Conservation (phyloP, 2,797 vertebrate genomes). For the Helicolenus hilgendorfi region DNA sequence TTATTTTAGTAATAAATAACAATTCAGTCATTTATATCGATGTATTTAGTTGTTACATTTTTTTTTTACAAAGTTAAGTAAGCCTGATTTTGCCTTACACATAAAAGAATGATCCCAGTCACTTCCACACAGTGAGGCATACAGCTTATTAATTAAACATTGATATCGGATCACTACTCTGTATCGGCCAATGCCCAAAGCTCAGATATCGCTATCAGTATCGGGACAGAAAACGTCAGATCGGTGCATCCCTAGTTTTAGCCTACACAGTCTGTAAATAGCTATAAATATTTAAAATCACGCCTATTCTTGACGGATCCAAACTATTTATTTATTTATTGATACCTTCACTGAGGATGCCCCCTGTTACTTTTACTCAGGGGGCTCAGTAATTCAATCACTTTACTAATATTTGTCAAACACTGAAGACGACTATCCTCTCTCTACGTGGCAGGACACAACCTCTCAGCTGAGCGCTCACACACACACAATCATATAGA, state of each 20-base stretch:
- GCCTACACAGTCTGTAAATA: background rate
- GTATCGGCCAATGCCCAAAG: background rate
- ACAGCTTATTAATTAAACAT: background rate
- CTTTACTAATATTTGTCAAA: background rate
- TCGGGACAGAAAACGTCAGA: background rate
- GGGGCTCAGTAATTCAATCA: background rate
- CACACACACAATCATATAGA: background rate
- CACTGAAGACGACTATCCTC: background rate
- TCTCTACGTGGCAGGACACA: background rate
- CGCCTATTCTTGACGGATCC: no score
- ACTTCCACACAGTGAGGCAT: background rate
- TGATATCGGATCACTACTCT: background rate
- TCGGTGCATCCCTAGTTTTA: background rate
- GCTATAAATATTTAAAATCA: background rate
- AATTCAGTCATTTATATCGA: no score
- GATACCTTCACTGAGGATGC: no score
- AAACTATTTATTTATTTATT: no score
- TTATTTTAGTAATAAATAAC: no score
- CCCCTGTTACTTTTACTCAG: no score
- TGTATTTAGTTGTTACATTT: no score
- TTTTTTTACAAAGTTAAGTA: no score
- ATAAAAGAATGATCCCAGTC: background rate
- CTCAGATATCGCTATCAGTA: background rate
- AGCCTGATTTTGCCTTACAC: background rate
- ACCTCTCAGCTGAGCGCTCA: background rate